Conservation (phyloP, 1,140 invertebrate species). For the Cydia amplana region DNA sequence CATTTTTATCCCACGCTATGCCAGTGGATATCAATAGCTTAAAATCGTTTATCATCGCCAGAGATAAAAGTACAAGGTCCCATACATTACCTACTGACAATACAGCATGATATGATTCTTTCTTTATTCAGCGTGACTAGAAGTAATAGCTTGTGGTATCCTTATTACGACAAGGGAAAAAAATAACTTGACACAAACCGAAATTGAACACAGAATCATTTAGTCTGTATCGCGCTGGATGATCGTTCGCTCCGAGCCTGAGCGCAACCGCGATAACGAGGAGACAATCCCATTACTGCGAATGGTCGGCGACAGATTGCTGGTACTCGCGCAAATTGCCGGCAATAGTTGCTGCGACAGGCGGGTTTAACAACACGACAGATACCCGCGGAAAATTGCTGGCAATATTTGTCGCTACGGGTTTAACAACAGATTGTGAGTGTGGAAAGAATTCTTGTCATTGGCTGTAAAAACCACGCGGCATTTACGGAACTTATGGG, state of each 20-base stretch:
- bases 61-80: no score
- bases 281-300: neutral
- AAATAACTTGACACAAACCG: neutral
- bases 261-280: constrained; percentile 3
- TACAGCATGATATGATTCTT: no score
- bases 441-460: neutral
- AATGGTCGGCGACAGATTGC: neutral
- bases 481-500: neutral
- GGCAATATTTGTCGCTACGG: neutral
- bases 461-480: neutral
- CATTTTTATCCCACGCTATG: no score
- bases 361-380: neutral
- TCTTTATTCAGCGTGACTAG: no score
- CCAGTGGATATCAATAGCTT: no score
- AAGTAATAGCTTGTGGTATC: no score
- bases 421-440: constrained; percentile 1
- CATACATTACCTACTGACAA: no score
- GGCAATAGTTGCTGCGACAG: neutral
- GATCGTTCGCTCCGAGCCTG: neutral
- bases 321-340: neutral
- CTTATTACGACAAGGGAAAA: neutral
- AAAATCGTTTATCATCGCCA: no score
- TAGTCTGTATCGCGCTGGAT: neutral
- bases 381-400: neutral
- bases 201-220: neutral